A percentile compares a stretch with the other conserved stretches of the same genome.
These are phyloP conservation scores for Venustaconcha ellipsiformis DNA, from an alignment of 1,140 invertebrate genomes.

Conservation along the genomic window DNA sequence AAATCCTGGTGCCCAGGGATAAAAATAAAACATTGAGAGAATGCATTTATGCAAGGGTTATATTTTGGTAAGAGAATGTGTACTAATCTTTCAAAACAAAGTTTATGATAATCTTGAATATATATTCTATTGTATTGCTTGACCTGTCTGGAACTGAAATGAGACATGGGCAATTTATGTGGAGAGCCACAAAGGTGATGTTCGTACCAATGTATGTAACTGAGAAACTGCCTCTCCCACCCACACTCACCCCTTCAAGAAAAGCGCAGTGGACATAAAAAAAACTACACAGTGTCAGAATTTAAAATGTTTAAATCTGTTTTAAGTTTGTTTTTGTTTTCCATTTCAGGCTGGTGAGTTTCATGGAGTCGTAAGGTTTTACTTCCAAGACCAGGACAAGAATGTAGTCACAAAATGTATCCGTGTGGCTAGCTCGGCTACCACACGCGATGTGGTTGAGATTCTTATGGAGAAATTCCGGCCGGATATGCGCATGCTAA, in stretches of 20 bases:
- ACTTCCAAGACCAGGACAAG: conserved; percentile 88
- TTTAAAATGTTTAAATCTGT: not conserved
- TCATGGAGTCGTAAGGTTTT: conserved; percentile 98
- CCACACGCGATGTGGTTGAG: conserved; percentile 93
- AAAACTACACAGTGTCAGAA: not conserved
- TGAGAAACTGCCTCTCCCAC: not conserved
- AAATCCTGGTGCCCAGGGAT: too few species aligned
- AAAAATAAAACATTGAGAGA: too few species aligned
- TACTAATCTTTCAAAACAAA: too few species aligned
- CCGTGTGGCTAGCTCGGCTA: conserved; percentile 94
- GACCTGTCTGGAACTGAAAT: too few species aligned
- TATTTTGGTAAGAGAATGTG: too few species aligned
- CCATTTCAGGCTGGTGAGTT: conserved; percentile 93
- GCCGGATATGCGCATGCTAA: conserved; percentile 99
- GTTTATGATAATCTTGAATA: too few species aligned
- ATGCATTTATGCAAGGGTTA: too few species aligned
- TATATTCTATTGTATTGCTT: too few species aligned
- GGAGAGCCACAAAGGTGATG: not conserved
- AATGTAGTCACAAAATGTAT: conserved; percentile 99
- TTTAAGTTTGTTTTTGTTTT: conserved; percentile 19
- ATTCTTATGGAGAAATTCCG: conserved; percentile 99
- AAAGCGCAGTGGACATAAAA: not conserved
- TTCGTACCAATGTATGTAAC: not conserved
- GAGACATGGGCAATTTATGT: not conserved
- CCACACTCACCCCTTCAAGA: not conserved